Base-by-base conservation (phyloP, 2,888 invertebrate species). In the Capitulum mitella region DNA sequence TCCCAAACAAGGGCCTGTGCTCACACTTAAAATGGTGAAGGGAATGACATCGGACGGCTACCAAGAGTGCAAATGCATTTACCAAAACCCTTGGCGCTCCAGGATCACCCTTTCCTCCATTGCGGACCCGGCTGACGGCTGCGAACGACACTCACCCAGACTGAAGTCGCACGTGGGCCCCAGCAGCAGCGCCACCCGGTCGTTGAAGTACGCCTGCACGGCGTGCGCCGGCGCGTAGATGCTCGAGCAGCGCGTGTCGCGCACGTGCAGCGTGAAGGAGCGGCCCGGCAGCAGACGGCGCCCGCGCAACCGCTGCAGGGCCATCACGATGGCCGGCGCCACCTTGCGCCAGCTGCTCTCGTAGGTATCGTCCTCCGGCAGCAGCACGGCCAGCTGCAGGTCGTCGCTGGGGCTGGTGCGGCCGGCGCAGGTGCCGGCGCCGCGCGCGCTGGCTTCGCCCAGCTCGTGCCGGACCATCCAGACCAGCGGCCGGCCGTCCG, bases 101-200 rank as follows among this genome's bases (percentile, higher is more conserved):
- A n/a, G n/a, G n/a, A n/a, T n/a, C n/a, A n/a, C n/a, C n/a, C n/a
- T n/a, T n/a, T n/a, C n/a, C n/a, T n/a, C n/a, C n/a, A n/a, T n/a
- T n/a, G n/a, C n/a, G n/a, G n/a, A n/a, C n/a, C n/a, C n/a, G n/a
- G n/a, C n/a, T n/a, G n/a, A n/a, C n/a, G n/a, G n/a, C n/a, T n/a
- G n/a, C n/a, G n/a, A n/a, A n/a, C n/a, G n/a, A n/a, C n/a, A n/a
- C 83, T 61, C 83, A 83, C 22, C 93, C 78, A 93, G 85, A 46
- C 92, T 90, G 85, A 91, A 93, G 83, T 94, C 94, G 83, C 94
- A 94, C 0, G 91, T 89, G 0, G 93, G 93, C 19, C 94, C 94
- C 83, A 94, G 90, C 83, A 93, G 90, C 0, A 93, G 90, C 83
- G 93, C 91, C 0, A 91, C 90, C 85, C 92, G 92, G 83, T 91